phyloP scores from a whole-genome alignment of 2,113 vertebrate species.

The Taurulus bubalis region DNA sequence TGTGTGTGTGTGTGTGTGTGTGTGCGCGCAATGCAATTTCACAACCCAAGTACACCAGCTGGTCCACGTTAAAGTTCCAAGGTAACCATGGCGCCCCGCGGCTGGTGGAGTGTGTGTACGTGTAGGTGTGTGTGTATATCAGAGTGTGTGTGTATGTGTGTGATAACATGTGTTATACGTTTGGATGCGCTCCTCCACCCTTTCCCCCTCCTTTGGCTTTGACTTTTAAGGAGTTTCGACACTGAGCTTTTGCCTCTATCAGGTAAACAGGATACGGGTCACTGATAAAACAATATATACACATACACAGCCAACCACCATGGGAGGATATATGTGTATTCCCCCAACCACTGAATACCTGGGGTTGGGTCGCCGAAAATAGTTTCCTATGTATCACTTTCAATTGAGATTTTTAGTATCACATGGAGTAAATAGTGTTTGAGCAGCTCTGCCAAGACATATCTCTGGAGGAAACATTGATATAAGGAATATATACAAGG shows the following conservation, averaged over 20 bases:
- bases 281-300: conserved; percentile 86
- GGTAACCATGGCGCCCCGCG: conserved; percentile 87
- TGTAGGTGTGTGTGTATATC: conserved; percentile 44
- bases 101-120: conserved; percentile 77
- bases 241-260: conserved; percentile 82
- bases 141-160: conserved; percentile 54
- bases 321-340: conserved; percentile 66
- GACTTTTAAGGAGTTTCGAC: conserved; percentile 86
- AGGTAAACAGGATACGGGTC: conserved; percentile 89
- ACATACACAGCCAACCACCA: conserved; percentile 69
- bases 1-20: too few relatives aligned
- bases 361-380: conserved; percentile 63
- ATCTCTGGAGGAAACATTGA: conserved; percentile 50
- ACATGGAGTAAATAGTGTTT: conserved; percentile 57
- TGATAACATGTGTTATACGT: conserved; percentile 88
- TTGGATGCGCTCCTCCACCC: conserved; percentile 84
- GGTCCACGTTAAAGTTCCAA: conserved; percentile 90
- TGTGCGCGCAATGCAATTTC: conserved; percentile 84
- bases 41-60: conserved; percentile 88
- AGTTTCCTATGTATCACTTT: conserved; percentile 60
- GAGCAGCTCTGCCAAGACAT: conserved; percentile 55
- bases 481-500: conserved; percentile 54
- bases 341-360: conserved; percentile 52
- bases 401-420: conserved; percentile 61
- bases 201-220: conserved; percentile 75